Base-by-base conservation (phyloP, 2,797 vertebrate species). In the Sebastes taczanowskii region DNA sequence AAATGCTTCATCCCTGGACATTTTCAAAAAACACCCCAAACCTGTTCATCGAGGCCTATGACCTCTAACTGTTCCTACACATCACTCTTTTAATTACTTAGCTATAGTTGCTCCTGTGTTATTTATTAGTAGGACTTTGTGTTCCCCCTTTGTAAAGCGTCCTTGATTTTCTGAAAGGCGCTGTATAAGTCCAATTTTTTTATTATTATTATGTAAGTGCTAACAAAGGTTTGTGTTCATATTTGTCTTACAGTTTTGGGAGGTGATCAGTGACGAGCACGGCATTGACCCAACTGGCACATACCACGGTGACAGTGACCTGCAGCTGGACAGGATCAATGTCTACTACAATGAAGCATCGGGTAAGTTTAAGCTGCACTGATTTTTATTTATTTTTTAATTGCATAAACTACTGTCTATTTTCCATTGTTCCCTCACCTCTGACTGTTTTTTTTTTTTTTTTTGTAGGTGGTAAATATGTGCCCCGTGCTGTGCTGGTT, bases 261-360 rank as follows among this genome's bases (percentile, higher is more conserved):
- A 96, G 80, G 96, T 96, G 16, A 96, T 96, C 83, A 96, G 96
- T 77, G 96, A 97, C 3, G 96, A 97, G 59, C 96, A 97, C 30
- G 96, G 96, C 4, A 97, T 97, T 62, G 96, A 97, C 90, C 95
- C 95, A 71, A 96, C 96, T 52, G 96, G 96, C 11, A 94, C 95
- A 18, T 97, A 97, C 84, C 94, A 96, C 13, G 96, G 96, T 6
- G 96, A 96, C 91, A 96, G 95, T 52, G 95, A 96, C 81, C 95
- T 97, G 81, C 96, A 97, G 90, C 91, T 97, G 52, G 96, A 97
- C 89, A 92, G 96, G 88, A 96, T 96, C 86, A 97, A 96, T 38
- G 96, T 97, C 46, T 96, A 96, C 77, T 96, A 97, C 84, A 97
- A 97, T 60, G 96, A 97, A 79, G 96, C 96, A 7, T 95, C 95